These are phyloP conservation scores for Leptarthrus brevirostris DNA, from an alignment of 2,888 invertebrate genomes.

Conservation along the genomic window DNA sequence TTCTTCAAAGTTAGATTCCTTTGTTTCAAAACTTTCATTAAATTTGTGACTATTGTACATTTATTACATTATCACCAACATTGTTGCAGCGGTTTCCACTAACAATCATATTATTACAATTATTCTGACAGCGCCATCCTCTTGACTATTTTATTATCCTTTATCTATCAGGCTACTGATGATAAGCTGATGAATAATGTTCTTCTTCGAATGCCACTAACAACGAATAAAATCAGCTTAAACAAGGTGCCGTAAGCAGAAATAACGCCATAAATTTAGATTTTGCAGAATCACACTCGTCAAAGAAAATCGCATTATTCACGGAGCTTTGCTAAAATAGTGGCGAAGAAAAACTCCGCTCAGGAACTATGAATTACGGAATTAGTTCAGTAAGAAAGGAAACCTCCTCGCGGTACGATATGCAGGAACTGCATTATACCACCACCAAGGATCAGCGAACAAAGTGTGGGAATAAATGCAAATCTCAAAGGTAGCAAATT, in stretches of 20 bases:
- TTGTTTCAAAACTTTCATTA: too few species aligned
- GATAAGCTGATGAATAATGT: slow-evolving; percentile 23
- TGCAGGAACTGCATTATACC: too few species aligned
- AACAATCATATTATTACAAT: neutral
- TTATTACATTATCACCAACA: too few species aligned
- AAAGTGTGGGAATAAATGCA: too few species aligned
- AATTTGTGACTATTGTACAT: too few species aligned
- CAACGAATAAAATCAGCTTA: neutral
- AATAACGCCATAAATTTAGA: slow-evolving; percentile 20
- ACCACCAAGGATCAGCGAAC: too few species aligned
- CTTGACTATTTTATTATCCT: slow-evolving; percentile 9
- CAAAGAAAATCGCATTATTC: slow-evolving; percentile 31
- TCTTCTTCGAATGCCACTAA: neutral
- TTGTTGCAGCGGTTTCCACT: too few species aligned
- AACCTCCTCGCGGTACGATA: too few species aligned
- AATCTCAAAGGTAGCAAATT: too few species aligned
- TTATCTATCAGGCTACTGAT: slow-evolving; percentile 27
- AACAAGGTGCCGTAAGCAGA: neutral
- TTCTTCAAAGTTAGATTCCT: too few species aligned
- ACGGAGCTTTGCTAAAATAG: slow-evolving; percentile 27
- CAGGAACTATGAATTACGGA: slow-evolving; percentile 12
- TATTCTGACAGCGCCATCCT: slow-evolving; percentile 2
- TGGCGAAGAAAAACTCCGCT: neutral
- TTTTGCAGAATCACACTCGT: slow-evolving; percentile 11
- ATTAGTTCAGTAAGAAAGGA: neutral